Conservation (phyloP, 2,797 vertebrate species). For the Pseudochirops cupreus region DNA sequence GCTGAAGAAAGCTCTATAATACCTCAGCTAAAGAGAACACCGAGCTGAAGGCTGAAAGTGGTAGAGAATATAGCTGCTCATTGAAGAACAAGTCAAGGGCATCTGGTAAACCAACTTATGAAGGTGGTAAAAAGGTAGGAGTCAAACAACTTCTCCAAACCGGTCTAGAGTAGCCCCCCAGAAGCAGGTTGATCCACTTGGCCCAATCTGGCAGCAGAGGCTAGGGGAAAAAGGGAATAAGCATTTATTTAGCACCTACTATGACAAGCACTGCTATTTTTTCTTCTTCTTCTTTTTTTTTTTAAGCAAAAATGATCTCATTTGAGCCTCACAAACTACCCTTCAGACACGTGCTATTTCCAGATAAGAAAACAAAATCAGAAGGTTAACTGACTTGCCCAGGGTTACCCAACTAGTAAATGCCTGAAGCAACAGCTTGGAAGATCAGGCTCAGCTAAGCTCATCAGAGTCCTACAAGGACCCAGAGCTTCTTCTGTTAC, state of each 20-base stretch:
- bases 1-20: too few species aligned
- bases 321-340: background rate
- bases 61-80: too few species aligned
- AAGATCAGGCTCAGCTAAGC: background rate
- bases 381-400: background rate
- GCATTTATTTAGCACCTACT: background rate
- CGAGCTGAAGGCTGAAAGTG: too few species aligned
- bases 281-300: too few species aligned
- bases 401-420: background rate
- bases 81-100: too few species aligned
- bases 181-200: background rate
- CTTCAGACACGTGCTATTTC: background rate
- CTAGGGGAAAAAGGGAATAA: background rate
- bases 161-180: background rate
- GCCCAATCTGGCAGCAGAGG: background rate
- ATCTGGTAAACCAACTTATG: too few species aligned
- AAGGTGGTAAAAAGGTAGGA: background rate
- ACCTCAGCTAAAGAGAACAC: too few species aligned
- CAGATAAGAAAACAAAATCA: background rate
- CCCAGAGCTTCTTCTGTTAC: background rate
- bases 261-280: background rate
- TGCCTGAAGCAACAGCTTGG: background rate
- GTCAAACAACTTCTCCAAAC: background rate
- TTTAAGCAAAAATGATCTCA: background rate
- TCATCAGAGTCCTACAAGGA: background rate